A percentile compares a stretch with the other conserved stretches of the same genome.
Conservation (phyloP, 2,888 invertebrate species). For the Synanthedon myopaeformis region DNA sequence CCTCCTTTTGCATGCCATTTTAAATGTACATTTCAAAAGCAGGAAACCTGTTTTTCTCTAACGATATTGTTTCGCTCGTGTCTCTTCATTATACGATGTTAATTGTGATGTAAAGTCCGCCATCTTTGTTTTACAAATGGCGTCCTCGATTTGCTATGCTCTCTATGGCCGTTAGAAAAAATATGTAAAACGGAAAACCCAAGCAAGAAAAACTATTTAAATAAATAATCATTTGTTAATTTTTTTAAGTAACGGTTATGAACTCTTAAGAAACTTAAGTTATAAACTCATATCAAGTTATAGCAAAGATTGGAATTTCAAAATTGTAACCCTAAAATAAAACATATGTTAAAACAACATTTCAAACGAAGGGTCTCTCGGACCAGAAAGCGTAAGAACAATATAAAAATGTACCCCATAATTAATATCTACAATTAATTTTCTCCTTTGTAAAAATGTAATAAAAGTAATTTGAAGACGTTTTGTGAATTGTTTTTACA, state of each 20-base stretch:
- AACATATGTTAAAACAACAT: conserved; percentile 39
- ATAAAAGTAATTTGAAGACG: conserved; percentile 19
- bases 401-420: conserved; percentile 35
- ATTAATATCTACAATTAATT: conserved; percentile 64
- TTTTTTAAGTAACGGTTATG: too few species aligned
- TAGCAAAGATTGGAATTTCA: not conserved
- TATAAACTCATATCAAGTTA: too few species aligned
- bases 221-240: not conserved
- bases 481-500: conserved; percentile 12
- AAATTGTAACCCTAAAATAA: conserved; percentile 17
- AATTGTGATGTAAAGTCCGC: conserved; percentile 59
- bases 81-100: conserved; percentile 46
- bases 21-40: conserved; percentile 25
- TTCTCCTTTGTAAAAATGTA: conserved; percentile 38
- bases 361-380: conserved; percentile 10
- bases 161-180: not conserved
- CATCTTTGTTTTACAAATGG: conserved; percentile 60
- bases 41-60: conserved; percentile 54
- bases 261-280: too few species aligned
- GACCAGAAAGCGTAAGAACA: conserved; percentile 33
- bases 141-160: conserved; percentile 37
- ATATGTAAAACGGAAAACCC: not conserved
- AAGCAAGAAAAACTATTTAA: not conserved
- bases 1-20: not conserved
- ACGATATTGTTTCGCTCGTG: conserved; percentile 45